A percentile compares a stretch with the other conserved stretches of the same genome.
Conservation (phyloP, 2,888 invertebrate species). For the Galerucella calmariensis region DNA sequence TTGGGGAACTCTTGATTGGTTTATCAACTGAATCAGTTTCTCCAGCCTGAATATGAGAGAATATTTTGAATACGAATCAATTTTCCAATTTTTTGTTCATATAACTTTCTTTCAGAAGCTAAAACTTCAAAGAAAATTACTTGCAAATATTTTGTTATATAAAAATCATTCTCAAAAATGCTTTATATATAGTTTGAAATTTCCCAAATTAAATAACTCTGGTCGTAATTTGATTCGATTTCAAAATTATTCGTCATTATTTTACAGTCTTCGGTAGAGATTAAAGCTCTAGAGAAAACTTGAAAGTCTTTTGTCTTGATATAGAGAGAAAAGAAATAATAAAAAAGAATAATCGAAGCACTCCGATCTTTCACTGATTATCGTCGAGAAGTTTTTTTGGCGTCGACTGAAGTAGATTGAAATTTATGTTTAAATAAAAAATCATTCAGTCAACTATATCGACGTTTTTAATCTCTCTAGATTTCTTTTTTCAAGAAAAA, state of each 20-base stretch:
- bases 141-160: too few species aligned
- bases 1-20: too few species aligned
- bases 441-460: slow-evolving; percentile 8
- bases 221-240: not conserved
- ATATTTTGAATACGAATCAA: too few species aligned
- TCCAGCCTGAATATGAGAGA: too few species aligned
- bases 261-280: not conserved
- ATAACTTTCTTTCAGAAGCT: too few species aligned
- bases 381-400: not conserved
- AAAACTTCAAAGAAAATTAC: too few species aligned
- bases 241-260: not conserved
- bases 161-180: too few species aligned
- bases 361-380: slow-evolving; percentile 26
- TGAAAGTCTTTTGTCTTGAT: slow-evolving; percentile 18
- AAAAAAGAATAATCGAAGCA: slow-evolving; percentile 24
- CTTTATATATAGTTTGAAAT: too few species aligned
- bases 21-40: too few species aligned
- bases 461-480: not conserved
- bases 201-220: too few species aligned
- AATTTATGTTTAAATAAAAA: not conserved
- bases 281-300: slow-evolving; percentile 1
- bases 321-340: slow-evolving; percentile 17
- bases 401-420: not conserved
- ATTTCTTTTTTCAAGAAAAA: not conserved
- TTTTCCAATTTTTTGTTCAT: too few species aligned